phyloP scores from a whole-genome alignment of 2,797 vertebrate genomes.

The Typhlichthys eigenmanni region DNA sequence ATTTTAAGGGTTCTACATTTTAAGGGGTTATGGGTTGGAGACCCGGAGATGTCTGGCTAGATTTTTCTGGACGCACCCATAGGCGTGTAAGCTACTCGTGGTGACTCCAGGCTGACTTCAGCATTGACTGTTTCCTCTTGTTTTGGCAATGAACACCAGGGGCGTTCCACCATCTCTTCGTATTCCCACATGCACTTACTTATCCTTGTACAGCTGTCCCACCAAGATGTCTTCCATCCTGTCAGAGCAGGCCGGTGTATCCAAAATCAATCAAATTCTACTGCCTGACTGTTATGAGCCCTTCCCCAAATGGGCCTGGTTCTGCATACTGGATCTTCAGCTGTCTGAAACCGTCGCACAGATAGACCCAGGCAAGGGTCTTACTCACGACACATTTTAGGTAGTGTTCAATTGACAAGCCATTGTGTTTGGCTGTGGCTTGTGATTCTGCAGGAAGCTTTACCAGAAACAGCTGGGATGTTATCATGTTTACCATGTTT shows the following conservation, averaged over 20 bases:
- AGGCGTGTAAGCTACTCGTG: constrained; percentile 29
- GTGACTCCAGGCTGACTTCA: constrained; percentile 49
- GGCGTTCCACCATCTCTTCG: constrained; percentile 43
- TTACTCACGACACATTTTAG: too few relatives aligned
- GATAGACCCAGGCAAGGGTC: constrained; percentile 4
- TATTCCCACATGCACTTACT: constrained; percentile 39
- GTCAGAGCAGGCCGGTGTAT: constrained; percentile 33
- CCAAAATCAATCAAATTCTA: neutral
- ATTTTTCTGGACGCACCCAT: constrained; percentile 31
- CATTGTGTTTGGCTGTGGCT: neutral
- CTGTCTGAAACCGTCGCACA: constrained; percentile 5
- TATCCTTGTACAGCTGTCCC: constrained; percentile 53
- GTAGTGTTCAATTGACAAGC: neutral
- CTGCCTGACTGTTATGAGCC: too few relatives aligned
- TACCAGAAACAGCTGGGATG: neutral
- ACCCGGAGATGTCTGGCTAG: constrained; percentile 24
- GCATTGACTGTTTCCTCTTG: constrained; percentile 52
- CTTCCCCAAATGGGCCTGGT: neutral
- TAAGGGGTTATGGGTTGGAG: neutral
- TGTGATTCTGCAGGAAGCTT: neutral
- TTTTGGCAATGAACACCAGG: constrained; percentile 45
- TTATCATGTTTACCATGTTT: neutral
- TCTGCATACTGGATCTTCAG: constrained; percentile 26
- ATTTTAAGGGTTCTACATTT: constrained; percentile 10
- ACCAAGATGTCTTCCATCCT: constrained; percentile 38